Percentiles rank a stretch among this genome's conserved stretches.
Evolutionary conservation across 2,888 invertebrate genomes (phyloP).

Genomic region (Cotesia congregata): DNA sequence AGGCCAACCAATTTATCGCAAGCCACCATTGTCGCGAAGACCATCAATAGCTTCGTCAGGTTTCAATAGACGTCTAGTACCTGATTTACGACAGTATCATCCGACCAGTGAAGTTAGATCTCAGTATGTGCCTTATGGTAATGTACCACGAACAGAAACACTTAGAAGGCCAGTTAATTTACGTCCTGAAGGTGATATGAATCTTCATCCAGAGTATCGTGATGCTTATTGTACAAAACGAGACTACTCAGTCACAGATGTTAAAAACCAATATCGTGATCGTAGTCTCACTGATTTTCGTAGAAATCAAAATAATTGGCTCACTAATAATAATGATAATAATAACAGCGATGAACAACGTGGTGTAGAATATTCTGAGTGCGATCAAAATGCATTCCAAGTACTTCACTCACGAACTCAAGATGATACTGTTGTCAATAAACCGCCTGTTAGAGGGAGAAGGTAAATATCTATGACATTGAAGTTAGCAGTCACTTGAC

Average conservation of each 20-base stretch:
- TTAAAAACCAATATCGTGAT: slow-evolving; percentile 54
- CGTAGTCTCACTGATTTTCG: slow-evolving; percentile 60
- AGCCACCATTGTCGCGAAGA: slow-evolving; percentile 57
- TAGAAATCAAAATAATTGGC: slow-evolving; percentile 60
- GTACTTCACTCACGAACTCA: slow-evolving; percentile 61
- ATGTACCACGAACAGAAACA: slow-evolving; percentile 61
- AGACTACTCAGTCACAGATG: slow-evolving; percentile 46
- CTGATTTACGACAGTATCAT: slow-evolving; percentile 43
- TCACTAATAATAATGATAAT: slow-evolving; percentile 57
- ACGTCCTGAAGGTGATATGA: slow-evolving; percentile 67
- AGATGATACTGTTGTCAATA: slow-evolving; percentile 60
- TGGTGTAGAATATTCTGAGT: background rate
- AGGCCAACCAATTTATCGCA: slow-evolving; percentile 57
- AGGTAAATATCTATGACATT: slow-evolving; percentile 51
- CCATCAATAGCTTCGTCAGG: slow-evolving; percentile 37
- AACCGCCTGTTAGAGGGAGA: slow-evolving; percentile 61
- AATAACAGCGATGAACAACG: slow-evolving; percentile 58
- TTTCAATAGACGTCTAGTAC: slow-evolving; percentile 36
- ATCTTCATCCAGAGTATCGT: slow-evolving; percentile 71
- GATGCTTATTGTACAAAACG: slow-evolving; percentile 65
- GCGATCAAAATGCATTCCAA: slow-evolving; percentile 62
- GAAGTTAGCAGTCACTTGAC: no score
- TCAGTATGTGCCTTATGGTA: slow-evolving; percentile 62
- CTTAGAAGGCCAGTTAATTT: slow-evolving; percentile 64
- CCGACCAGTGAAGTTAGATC: slow-evolving; percentile 59